Evolutionary conservation across 2,888 invertebrate species (phyloP).

Genomic region (Flabesymbios commensalis): DNA sequence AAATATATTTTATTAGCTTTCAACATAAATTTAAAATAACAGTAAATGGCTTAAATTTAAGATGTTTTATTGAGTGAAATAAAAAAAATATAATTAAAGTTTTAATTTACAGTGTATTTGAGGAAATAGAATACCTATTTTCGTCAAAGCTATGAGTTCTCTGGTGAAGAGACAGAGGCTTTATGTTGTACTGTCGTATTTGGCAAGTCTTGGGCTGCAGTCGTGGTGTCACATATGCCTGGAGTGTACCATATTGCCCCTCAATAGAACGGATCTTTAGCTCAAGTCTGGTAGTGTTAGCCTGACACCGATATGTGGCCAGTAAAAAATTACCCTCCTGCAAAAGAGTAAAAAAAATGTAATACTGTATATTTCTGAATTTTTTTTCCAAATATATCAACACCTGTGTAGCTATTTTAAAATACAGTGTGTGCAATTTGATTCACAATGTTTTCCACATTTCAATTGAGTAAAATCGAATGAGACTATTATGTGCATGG

Average conservation of each 20-base stretch:
- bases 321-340: conserved; percentile 74
- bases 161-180: conserved; percentile 78
- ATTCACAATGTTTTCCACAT: too few species aligned
- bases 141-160: conserved; percentile 72
- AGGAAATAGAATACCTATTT: conserved; percentile 62
- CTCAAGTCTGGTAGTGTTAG: conserved; percentile 87
- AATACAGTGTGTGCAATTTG: too few species aligned
- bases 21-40: background rate
- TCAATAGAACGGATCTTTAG: conserved; percentile 80
- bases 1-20: background rate
- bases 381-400: too few species aligned
- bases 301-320: conserved; percentile 90
- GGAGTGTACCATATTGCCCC: conserved; percentile 76
- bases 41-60: background rate
- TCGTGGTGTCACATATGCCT: conserved; percentile 77
- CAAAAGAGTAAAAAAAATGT: conserved; percentile 7
- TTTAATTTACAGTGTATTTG: too few species aligned
- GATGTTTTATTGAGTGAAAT: background rate
- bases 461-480: too few species aligned
- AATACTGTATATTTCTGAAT: background rate
- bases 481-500: too few species aligned
- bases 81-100: too few species aligned
- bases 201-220: conserved; percentile 81
- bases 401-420: too few species aligned
- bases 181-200: conserved; percentile 71